These are phyloP conservation scores for Platyscapa corneri DNA, from an alignment of 1,140 invertebrate genomes.

Conservation along the genomic window DNA sequence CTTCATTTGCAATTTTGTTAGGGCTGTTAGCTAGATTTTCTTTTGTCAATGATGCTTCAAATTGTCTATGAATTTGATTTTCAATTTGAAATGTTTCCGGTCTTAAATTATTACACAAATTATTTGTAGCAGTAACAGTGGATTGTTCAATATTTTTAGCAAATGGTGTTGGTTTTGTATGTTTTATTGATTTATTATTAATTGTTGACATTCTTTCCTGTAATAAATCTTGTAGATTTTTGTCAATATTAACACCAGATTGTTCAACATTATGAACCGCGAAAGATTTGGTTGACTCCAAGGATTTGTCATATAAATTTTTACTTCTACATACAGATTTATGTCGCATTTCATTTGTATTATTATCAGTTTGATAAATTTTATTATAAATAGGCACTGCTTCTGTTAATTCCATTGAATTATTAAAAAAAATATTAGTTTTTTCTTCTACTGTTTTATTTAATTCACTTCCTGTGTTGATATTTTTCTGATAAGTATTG, in stretches of 20 bases:
- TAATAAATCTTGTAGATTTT: background rate
- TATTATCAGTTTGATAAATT: background rate
- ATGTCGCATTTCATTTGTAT: constrained; percentile 19
- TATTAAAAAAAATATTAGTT: constrained; percentile 36
- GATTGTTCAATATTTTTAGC: background rate
- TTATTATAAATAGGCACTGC: background rate
- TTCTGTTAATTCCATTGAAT: constrained; percentile 54
- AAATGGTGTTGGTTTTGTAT: background rate
- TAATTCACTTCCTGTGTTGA: background rate
- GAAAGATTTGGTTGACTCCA: constrained; percentile 32
- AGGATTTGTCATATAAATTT: constrained; percentile 46
- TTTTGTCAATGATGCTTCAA: background rate
- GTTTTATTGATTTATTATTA: background rate
- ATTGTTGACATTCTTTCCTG: background rate
- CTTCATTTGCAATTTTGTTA: background rate
- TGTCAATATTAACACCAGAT: background rate
- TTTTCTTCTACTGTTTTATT: background rate
- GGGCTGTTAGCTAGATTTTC: background rate
- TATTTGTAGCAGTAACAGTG: background rate
- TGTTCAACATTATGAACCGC: constrained; percentile 3
- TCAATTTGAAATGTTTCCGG: background rate
- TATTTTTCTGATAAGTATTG: background rate
- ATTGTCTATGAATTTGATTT: background rate
- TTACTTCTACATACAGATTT: constrained; percentile 24
- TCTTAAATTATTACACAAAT: background rate